Evolutionary conservation across 2,113 vertebrate genomes (phyloP), one percentile per base, ranked within the genome.

Genomic region (Gobio gobio): DNA sequence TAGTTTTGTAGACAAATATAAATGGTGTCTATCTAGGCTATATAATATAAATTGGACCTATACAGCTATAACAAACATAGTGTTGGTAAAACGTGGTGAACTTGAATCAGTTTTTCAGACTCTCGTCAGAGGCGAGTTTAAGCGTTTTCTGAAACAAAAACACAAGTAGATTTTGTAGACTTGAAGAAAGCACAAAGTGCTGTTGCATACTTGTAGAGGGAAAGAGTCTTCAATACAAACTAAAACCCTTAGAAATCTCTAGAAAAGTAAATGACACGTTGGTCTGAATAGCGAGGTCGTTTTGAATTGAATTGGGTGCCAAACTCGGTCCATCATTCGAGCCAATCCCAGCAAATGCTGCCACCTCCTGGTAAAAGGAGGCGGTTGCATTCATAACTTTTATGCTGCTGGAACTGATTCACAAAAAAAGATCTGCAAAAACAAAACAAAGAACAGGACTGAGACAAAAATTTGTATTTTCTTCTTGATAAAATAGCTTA

Each of bases 331-430:
- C 47, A 2, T 70, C 3, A 10, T 8, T 20, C 49, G 18, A 5
- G 14, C 12, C 18, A 79, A 75, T 5, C 18, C 1, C 26, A 73
- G 66, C 58, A 54, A 49, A 6, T 68, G 43, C 68, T 47, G 77
- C 76, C 82, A 59, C 45, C 86, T 76, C 13, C 58, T 66, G 86
- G 77, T 36, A 3, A 75, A 47, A 47, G 1, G 22, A 16, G 40
- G 43, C 0, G 26, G 3, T 64, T 49, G 0, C 18, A 26, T 24
- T 26, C 29, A 59, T 13, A 36, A 36, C n/a, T 33, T 20, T 20
- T 29, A 33, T 82, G 20, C 9, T 24, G n/a, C 24, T 54, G 16
- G 5, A 54, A 54, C 5, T 56, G n/a, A 61, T 10, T 61, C 10
- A 61, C 59, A 12, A 40, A 40, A 40, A 40, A 40, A 5, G 49